Conservation (phyloP, 2,113 vertebrate species). For the Tachysurus fulvidraco region DNA sequence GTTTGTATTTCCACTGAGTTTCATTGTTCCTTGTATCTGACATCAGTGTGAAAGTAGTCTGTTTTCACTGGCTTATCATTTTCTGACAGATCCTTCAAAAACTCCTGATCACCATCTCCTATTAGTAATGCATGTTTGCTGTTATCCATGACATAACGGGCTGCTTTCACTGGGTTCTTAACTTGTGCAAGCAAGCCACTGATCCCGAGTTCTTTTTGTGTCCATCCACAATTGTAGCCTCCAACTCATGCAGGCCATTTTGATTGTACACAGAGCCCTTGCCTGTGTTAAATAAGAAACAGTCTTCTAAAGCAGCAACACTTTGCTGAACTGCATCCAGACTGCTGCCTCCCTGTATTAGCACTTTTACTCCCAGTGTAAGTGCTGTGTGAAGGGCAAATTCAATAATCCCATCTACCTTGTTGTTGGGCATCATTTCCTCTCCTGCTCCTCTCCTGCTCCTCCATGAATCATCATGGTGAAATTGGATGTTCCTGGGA, state of each 20-base stretch:
- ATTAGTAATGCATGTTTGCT: constrained; percentile 71
- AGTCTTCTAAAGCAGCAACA: constrained; percentile 76
- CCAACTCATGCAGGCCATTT: constrained; percentile 74
- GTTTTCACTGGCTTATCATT: constrained; percentile 58
- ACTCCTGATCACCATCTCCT: constrained; percentile 74
- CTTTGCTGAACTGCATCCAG: constrained; percentile 75
- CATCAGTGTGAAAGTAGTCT: constrained; percentile 75
- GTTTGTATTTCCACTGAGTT: constrained; percentile 57
- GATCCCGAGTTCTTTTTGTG: constrained; percentile 66
- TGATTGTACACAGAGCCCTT: constrained; percentile 76
- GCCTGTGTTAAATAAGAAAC: constrained; percentile 78
- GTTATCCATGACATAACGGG: constrained; percentile 74
- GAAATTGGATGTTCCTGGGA: constrained; percentile 55
- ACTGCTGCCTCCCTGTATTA: constrained; percentile 68
- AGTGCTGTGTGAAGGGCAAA: constrained; percentile 74
- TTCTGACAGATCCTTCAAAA: constrained; percentile 59
- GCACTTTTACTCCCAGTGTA: constrained; percentile 65
- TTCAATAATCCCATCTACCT: constrained; percentile 67
- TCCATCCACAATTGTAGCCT: constrained; percentile 75
- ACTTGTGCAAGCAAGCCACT: constrained; percentile 72
- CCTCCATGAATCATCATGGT: constrained; percentile 76
- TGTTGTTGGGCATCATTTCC: constrained; percentile 66
- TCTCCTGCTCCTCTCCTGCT: constrained; percentile 76
- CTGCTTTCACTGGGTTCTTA: constrained; percentile 76
- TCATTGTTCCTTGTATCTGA: constrained; percentile 65